These are phyloP conservation scores for Drosophila bocqueti DNA, from an alignment of 1,140 invertebrate species.

Conservation along the genomic window DNA sequence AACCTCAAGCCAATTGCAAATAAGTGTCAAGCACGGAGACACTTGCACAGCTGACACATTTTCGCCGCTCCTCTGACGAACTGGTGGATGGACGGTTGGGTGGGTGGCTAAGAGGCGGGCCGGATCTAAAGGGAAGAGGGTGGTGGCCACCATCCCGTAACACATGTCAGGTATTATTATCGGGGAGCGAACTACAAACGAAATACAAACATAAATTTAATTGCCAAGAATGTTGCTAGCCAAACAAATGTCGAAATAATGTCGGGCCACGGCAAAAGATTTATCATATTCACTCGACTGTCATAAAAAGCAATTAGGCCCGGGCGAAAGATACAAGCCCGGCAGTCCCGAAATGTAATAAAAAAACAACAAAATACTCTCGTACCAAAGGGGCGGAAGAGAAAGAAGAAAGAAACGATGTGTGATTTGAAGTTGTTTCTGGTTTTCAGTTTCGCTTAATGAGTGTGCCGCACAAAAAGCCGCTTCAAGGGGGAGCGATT, in stretches of 20 bases:
- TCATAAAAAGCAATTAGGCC: slow-evolving; percentile 83
- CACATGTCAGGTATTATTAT: slow-evolving; percentile 72
- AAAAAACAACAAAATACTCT: slow-evolving; percentile 43
- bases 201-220: slow-evolving; percentile 70
- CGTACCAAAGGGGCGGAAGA: slow-evolving; percentile 23
- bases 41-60: slow-evolving; percentile 72
- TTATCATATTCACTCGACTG: slow-evolving; percentile 82
- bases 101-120: neutral
- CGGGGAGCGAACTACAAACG: slow-evolving; percentile 51
- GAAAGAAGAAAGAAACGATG: slow-evolving; percentile 58
- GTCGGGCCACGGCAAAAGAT: slow-evolving; percentile 68
- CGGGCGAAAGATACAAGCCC: slow-evolving; percentile 67
- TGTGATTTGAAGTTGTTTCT: slow-evolving; percentile 73
- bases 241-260: slow-evolving; percentile 81
- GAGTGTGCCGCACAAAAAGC: slow-evolving; percentile 56
- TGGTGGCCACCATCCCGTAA: slow-evolving; percentile 42
- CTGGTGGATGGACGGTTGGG: slow-evolving; percentile 21
- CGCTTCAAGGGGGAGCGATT: slow-evolving; percentile 60
- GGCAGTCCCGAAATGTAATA: slow-evolving; percentile 68
- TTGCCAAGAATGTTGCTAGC: slow-evolving; percentile 77
- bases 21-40: slow-evolving; percentile 66
- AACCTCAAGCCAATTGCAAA: slow-evolving; percentile 70
- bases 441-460: slow-evolving; percentile 65
- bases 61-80: slow-evolving; percentile 17
- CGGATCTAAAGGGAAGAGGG: slow-evolving; percentile 3